Evolutionary conservation across 2,888 invertebrate species (phyloP).

Genomic region (Agonopterix heracliana): DNA sequence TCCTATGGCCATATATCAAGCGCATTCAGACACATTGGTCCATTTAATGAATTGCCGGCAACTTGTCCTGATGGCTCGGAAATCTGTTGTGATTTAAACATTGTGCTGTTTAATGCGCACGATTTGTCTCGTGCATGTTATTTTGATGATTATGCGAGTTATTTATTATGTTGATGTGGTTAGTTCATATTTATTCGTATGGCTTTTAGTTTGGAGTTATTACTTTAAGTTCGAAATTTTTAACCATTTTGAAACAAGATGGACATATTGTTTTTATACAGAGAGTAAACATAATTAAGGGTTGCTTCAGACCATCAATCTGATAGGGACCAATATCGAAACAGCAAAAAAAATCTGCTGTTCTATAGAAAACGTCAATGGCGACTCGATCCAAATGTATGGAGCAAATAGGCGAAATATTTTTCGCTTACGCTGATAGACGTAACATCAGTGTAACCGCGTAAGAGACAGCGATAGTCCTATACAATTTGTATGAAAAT

Average conservation of each 20-base stretch:
- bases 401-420: too few relatives aligned
- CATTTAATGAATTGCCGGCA: slow-evolving; percentile 61
- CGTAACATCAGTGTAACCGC: too few relatives aligned
- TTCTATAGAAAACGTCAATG: too few relatives aligned
- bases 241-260: neutral
- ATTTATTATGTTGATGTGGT: slow-evolving; percentile 1
- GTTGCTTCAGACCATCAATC: too few relatives aligned
- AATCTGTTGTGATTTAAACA: slow-evolving; percentile 53
- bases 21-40: slow-evolving; percentile 52
- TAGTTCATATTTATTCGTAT: neutral
- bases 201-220: neutral
- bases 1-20: slow-evolving; percentile 53
- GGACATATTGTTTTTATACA: neutral
- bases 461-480: too few relatives aligned
- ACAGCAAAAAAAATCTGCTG: too few relatives aligned
- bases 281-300: neutral
- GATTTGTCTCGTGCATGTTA: too few relatives aligned
- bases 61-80: slow-evolving; percentile 42
- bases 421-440: too few relatives aligned
- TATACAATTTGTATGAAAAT: too few relatives aligned
- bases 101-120: slow-evolving; percentile 25
- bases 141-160: slow-evolving; percentile 2
- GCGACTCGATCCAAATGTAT: too few relatives aligned
- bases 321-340: too few relatives aligned
- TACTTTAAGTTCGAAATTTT: neutral